phyloP scores from a whole-genome alignment of 2,888 invertebrate genomes.

The Noctua comes region DNA sequence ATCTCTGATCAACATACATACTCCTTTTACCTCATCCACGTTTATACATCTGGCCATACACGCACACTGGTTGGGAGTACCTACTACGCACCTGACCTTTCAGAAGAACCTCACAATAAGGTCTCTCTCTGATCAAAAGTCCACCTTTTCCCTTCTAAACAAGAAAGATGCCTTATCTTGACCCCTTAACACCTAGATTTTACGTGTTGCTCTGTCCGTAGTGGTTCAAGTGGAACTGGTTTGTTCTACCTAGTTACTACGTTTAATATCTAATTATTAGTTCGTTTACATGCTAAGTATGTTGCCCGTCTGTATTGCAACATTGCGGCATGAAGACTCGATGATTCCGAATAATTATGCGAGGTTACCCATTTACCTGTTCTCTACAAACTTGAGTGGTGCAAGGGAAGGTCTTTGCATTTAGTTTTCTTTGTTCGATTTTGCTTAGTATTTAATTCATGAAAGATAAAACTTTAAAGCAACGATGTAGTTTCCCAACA shows the following conservation, averaged over 20 bases:
- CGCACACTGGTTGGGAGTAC: too few relatives aligned
- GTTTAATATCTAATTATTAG: conserved; percentile 49
- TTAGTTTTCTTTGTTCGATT: conserved; percentile 25
- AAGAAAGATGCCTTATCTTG: conserved; percentile 23
- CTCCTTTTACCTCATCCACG: too few relatives aligned
- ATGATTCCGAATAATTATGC: conserved; percentile 45
- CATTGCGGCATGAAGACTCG: conserved; percentile 44
- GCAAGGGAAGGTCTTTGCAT: conserved; percentile 35
- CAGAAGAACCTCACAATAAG: too few relatives aligned
- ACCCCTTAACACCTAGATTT: background rate
- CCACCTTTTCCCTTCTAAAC: conserved; percentile 36
- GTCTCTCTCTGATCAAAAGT: background rate
- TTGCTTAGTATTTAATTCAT: background rate
- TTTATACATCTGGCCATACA: too few relatives aligned
- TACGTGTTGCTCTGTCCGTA: conserved; percentile 1
- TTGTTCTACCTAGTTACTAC: conserved; percentile 26
- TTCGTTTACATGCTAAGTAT: conserved; percentile 55
- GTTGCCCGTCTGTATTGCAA: conserved; percentile 56
- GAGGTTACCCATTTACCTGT: conserved; percentile 27
- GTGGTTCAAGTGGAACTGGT: conserved; percentile 44
- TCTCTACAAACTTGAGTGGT: conserved; percentile 23
- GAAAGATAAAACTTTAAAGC: background rate
- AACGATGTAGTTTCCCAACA: background rate
- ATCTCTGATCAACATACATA: background rate
- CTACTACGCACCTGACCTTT: too few relatives aligned